Evolutionary conservation across 2,113 vertebrate species (phyloP), one percentile per base, ranked within the genome.

Genomic region (Cnemophilus loriae): DNA sequence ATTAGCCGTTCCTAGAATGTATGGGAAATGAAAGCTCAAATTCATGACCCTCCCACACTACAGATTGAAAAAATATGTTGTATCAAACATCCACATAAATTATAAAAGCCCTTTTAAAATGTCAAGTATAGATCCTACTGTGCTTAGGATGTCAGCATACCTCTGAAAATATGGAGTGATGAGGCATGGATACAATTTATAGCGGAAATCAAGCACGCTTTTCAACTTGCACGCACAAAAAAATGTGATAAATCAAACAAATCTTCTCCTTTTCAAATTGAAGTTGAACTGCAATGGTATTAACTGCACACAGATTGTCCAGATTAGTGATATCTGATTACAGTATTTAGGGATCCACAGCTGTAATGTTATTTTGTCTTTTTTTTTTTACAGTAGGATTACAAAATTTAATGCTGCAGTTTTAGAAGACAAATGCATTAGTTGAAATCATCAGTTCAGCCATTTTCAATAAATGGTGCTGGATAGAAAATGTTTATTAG

Each of bases 41-140:
- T 71, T 84, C 88, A 56, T 64, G 92, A 89, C 89, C 87, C 69
- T 93, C 81, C 74, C 84, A 84, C 30, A 3, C 24, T 71, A 80
- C 79, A 90, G 83, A 95, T 93, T 97, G 85, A 78, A 95, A 95
- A 96, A 96, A 95, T 46, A 84, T 92, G 93, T 75, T 84, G 26
- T 57, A 90, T 82, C 90, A 95, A 96, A 90, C 77, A 71, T 75
- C n/a, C 76, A 63, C 86, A 93, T 96, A 97, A 97, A 97, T 95
- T 95, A 96, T 7, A 46, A 93, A 88, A 75, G 65, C 64, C 75
- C 56, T 73, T 93, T 97, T 93, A 93, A 93, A 75, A 90, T 30
- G 88, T 84, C 95, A 95, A 84, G 37, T 60, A 42, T 75, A 90
- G 90, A 95, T 82, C 93, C 93, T 89, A 96, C 93, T 90, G 88